Evolutionary conservation across 1,140 invertebrate species (phyloP), one percentile per base, ranked within the genome.

Genomic region (Drosophila sechellia): DNA sequence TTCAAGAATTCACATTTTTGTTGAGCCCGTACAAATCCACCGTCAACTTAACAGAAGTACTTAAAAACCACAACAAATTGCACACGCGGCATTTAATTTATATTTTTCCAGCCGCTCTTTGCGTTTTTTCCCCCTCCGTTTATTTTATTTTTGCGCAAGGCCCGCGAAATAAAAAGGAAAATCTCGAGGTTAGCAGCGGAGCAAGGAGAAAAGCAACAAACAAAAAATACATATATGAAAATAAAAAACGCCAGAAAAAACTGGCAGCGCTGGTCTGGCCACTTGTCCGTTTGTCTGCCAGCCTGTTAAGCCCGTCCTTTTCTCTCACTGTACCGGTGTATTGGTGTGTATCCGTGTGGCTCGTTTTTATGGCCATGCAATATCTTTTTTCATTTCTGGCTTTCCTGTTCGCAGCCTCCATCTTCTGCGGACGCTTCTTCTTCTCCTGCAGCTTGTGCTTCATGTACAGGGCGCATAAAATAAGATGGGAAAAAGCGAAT

Each of bases 301-400:
- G 72, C 77, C 55, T 77, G 73, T 73, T 77, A 68, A 56, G 63
- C 56, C 76, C 68, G 72, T 84, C 71, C 73, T 58, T 68, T 65
- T 65, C 46, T 50, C 64, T 45, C 63, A 65, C 61, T 57, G 59
- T 58, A 61, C 42, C 49, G 25, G 45, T 54, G 55, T 68, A 48
- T 64, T 60, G 52, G 73, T 81, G 74, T 81, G 66, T 63, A 45
- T 61, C 46, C 61, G 55, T 45, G 54, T 64, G 35, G 46, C 15
- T 63, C 15, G 58, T 76, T 69, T 79, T 83, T 77, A 79, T 83
- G 73, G 61, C 79, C 79, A 83, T 83, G 81, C 75, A 79, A 83
- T 79, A 75, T 70, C 61, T 78, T 69, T 63, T 81, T 80, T 66
- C 59, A 76, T 80, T 81, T 80, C 78, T 81, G 55, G 59, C 73